These are phyloP conservation scores for Eulithis testata DNA, from an alignment of 2,888 invertebrate species.

Conservation along the genomic window DNA sequence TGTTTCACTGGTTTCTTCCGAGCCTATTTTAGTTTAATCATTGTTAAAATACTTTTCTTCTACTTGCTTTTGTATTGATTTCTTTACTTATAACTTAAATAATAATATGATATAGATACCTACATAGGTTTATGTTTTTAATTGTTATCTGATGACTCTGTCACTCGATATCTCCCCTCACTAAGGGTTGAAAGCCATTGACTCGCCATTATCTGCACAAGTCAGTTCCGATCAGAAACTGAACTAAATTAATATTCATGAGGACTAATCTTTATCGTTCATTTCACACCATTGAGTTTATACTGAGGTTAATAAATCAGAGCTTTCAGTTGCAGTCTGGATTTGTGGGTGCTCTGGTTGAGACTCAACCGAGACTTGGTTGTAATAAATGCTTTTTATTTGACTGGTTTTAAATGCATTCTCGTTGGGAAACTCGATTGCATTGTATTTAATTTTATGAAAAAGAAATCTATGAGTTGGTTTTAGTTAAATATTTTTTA, in stretches of 20 bases:
- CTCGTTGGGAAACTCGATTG: slow-evolving; percentile 5
- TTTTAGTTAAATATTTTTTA: too few relatives aligned
- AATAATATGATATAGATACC: not conserved
- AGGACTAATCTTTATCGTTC: slow-evolving; percentile 62
- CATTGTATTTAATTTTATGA: not conserved
- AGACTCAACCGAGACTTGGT: slow-evolving; percentile 18
- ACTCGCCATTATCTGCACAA: slow-evolving; percentile 52
- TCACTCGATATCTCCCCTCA: slow-evolving; percentile 30
- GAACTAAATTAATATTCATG: slow-evolving; percentile 60
- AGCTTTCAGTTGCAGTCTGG: slow-evolving; percentile 48
- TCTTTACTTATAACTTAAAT: not conserved
- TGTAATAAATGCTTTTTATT: slow-evolving; percentile 29
- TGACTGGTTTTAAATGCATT: slow-evolving; percentile 8
- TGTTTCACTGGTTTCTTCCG: too few relatives aligned
- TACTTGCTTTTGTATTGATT: not conserved
- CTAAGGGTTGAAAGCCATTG: slow-evolving; percentile 41
- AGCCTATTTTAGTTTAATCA: too few relatives aligned
- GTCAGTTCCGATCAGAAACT: slow-evolving; percentile 52
- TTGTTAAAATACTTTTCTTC: too few relatives aligned
- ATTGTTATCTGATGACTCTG: slow-evolving; percentile 10
- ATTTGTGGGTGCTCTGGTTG: slow-evolving; percentile 30
- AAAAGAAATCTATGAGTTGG: not conserved
- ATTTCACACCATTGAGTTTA: slow-evolving; percentile 67
- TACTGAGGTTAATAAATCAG: slow-evolving; percentile 63
- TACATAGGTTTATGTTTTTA: slow-evolving; percentile 10